These are phyloP conservation scores for Caenorhabditis parvicauda DNA, from an alignment of 2,888 invertebrate species.

Conservation along the genomic window DNA sequence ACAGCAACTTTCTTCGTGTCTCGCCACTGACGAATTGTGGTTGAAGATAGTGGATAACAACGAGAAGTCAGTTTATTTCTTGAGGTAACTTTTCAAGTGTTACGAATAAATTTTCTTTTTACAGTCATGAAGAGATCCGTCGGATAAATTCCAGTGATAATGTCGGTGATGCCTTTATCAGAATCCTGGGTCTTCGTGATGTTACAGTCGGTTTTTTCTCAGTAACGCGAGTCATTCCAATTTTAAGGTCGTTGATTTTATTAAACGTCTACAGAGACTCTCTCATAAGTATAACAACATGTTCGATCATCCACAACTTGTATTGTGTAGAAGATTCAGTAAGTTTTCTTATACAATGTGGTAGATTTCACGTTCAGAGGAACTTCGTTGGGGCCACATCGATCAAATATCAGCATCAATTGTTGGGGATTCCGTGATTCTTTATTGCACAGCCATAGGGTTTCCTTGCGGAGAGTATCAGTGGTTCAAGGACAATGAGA, in stretches of 20 bases:
- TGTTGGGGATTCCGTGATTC: too few species aligned
- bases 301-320: constrained; percentile 52
- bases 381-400: constrained; percentile 12
- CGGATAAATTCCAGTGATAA: constrained; percentile 40
- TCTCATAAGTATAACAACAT: constrained; percentile 36
- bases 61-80: constrained; percentile 35
- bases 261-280: constrained; percentile 32
- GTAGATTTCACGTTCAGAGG: too few species aligned
- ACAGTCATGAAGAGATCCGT: constrained; percentile 18
- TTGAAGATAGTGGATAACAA: constrained; percentile 44
- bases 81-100: constrained; percentile 33
- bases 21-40: constrained; percentile 48
- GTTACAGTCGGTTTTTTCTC: constrained; percentile 51
- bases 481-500: too few species aligned
- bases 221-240: neutral
- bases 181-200: constrained; percentile 62
- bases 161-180: constrained; percentile 57
- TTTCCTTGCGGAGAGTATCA: too few species aligned
- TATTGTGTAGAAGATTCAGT: constrained; percentile 57
- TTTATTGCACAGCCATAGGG: too few species aligned
- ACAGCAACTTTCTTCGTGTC: constrained; percentile 28
- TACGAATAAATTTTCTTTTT: constrained; percentile 1
- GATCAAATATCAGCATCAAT: constrained; percentile 12
- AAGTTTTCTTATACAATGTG: constrained; percentile 29
- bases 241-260: constrained; percentile 19